Base-by-base conservation (phyloP, 2,888 invertebrate genomes). In the Phyllotreta cruciferae region DNA sequence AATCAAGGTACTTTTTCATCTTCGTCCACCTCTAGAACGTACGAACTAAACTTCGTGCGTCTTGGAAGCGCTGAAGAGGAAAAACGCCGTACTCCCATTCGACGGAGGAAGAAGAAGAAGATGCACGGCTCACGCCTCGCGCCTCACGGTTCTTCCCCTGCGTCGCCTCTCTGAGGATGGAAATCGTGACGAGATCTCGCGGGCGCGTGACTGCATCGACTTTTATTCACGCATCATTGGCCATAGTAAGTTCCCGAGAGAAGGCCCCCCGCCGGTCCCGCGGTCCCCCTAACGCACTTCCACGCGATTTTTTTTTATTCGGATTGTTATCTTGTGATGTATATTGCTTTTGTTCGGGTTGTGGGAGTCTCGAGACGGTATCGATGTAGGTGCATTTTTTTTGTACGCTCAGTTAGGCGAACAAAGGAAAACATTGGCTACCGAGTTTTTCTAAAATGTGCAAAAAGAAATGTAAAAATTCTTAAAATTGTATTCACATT, bases 141-240 rank as follows among this genome's bases (percentile, higher is more conserved):
- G 60, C 60, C 60, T 60, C 55, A 54, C 60, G 45, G 14, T 61
- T 44, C 45, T 53, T 49, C 52, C 41, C 53, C 14, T 45, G 44
- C 54, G 7, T 50, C 38, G 44, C 44, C 24, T 50, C 38, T 36
- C 37, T 52, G 52, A 36, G 60, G 52, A 60, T 52, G 47, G 56
- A 62, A 67, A 64, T 73, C 74, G 74, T 74, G 74, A 74, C 72
- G 71, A 69, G 72, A 72, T 71, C 66, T 67, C 67, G 70, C 69
- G 66, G 69, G 68, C 73, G 74, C 74, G 74, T 74, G 74, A 74
- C 74, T 73, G 66, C 66, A 70, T 70, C 62, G 70, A 69, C 69
- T 73, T 72, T 71, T 70, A 69, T 74, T 73, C 72, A 74, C 74
- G 74, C 74, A 74, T 73, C 72, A 73, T 71, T 72, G 72, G 66